phyloP scores from a whole-genome alignment of 2,113 vertebrate species.

The Sciurus niger region DNA sequence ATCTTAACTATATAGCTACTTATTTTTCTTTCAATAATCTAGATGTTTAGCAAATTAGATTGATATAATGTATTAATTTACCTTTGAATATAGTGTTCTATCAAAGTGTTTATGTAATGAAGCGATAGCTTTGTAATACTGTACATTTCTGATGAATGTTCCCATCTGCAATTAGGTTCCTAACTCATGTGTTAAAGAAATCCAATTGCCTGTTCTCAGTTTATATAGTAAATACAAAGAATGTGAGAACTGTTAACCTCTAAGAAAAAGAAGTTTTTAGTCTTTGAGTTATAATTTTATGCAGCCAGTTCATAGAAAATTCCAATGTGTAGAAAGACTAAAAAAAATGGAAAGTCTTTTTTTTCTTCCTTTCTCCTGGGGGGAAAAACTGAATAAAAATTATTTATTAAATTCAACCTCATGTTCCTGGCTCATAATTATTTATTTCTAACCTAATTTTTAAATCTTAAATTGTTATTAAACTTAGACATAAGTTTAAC shows the following conservation, averaged over 20 bases:
- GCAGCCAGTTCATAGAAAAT: background rate
- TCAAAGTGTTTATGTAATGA: slow-evolving; percentile 43
- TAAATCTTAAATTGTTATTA: slow-evolving; percentile 26
- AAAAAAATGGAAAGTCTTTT: slow-evolving; percentile 4
- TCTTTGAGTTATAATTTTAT: slow-evolving; percentile 39
- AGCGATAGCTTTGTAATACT: slow-evolving; percentile 25
- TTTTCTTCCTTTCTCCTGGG: background rate
- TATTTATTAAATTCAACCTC: slow-evolving; percentile 6
- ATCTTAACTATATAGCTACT: background rate
- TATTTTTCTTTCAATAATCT: background rate
- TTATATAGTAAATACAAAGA: slow-evolving; percentile 54
- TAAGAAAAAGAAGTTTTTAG: slow-evolving; percentile 41
- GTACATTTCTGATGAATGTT: background rate
- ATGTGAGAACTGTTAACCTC: slow-evolving; percentile 47
- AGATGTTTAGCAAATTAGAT: slow-evolving; percentile 29
- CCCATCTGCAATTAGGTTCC: background rate
- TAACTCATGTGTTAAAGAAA: slow-evolving; percentile 64
- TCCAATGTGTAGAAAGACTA: background rate
- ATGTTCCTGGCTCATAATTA: background rate
- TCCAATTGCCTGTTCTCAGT: slow-evolving; percentile 39
- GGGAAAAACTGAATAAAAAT: slow-evolving; percentile 25
- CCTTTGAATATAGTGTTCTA: background rate
- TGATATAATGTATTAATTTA: slow-evolving; percentile 20
- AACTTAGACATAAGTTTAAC: slow-evolving; percentile 25
- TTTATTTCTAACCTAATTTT: slow-evolving; percentile 65